Base-by-base conservation (phyloP, 2,113 vertebrate species). In the Petroica traversi region DNA sequence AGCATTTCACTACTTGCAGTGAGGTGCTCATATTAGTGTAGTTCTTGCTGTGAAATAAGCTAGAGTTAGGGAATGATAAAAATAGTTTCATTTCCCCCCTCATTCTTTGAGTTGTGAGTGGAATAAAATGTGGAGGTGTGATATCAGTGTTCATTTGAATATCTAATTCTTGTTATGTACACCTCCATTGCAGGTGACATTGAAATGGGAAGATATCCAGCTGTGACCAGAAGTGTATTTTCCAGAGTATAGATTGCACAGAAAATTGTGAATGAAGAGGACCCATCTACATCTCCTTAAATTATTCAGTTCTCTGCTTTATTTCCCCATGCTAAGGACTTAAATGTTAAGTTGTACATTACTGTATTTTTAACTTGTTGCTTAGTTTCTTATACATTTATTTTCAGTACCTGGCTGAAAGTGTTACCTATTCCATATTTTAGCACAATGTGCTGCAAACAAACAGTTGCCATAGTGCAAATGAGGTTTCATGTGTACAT, bases 331-430 rank as follows among this genome's bases (percentile, higher is more conserved):
- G 96, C 96, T 93, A 96, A 97, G 93, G 92, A 97, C 92, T 94
- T 97, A 97, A 97, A 97, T 98, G 97, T 98, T 98, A 97, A 98
- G 97, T 98, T 98, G 98, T 98, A 97, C 97, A 98, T 98, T 98
- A 98, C 95, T 98, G 98, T 98, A 98, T 98, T 98, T 99, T 99
- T 98, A 98, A 98, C 97, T 98, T 98, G 97, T 98, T 97, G 97
- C 97, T 98, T 98, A 97, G 93, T 98, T 98, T 98, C 97, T 95
- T 98, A 97, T 96, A 96, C 98, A 98, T 98, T 98, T 97, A 98
- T 98, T 99, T 99, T 98, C 98, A 98, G 98, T 98, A 98, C 98
- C 98, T 98, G 96, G 98, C 98, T 99, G 98, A 98, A 99, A 99
- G 98, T 98, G 98, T 98, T 98, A 97, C 97, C 96, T 98, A 88